Evolutionary conservation across 2,113 vertebrate genomes (phyloP).

Genomic region (Engraulis encrasicolus): DNA sequence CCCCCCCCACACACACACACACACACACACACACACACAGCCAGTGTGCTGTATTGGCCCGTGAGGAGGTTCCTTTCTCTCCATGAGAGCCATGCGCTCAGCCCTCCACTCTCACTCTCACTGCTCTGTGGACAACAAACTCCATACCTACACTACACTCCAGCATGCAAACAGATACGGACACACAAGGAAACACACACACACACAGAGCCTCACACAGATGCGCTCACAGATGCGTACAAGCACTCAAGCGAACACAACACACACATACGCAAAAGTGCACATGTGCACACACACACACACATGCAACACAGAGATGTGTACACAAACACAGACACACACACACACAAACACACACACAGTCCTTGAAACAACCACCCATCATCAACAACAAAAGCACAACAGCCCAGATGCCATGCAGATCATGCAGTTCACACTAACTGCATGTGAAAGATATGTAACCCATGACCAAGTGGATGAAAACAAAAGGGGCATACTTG

Average conservation of each 20-base stretch:
- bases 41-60: neutral
- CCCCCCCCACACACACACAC: no score
- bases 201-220: conserved; percentile 9
- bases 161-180: neutral
- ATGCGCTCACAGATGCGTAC: no score
- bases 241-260: no score
- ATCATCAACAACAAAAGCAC: neutral
- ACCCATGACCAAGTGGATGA: no score
- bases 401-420: neutral
- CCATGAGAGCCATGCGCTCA: neutral
- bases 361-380: neutral
- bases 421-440: no score
- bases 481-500: no score
- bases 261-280: no score
- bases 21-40: neutral
- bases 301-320: no score
- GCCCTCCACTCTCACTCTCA: no score
- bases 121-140: neutral
- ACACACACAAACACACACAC: neutral
- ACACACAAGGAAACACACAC: neutral
- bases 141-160: neutral
- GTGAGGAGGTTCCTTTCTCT: neutral
- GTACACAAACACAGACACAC: no score
- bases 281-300: no score
- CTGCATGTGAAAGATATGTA: no score